Conservation (phyloP, 2,888 invertebrate species). For the Nasonovia ribisnigri region DNA sequence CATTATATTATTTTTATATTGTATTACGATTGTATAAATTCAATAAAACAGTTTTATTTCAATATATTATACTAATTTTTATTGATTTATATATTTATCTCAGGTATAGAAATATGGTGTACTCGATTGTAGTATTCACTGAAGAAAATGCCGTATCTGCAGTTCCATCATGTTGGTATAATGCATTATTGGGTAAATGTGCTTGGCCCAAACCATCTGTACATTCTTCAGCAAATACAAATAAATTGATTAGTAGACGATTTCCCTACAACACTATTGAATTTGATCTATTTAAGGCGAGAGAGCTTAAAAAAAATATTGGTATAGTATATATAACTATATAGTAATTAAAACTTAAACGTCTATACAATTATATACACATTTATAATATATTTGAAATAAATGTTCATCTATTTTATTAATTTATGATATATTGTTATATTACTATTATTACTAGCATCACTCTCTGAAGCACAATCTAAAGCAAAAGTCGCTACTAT, state of each 20-base stretch:
- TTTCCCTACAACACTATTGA: not conserved
- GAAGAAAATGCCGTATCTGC: slow-evolving; percentile 59
- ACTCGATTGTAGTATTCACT: not conserved
- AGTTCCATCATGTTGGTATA: not conserved
- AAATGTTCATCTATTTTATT: not conserved
- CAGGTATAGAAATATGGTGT: not conserved
- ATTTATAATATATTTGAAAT: not conserved
- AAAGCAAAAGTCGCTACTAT: not conserved
- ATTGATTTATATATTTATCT: too few species aligned
- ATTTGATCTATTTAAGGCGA: not conserved
- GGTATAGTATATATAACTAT: not conserved
- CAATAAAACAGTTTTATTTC: not conserved
- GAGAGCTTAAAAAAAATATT: not conserved
- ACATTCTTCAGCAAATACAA: not conserved
- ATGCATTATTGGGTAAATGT: not conserved
- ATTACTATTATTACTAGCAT: not conserved
- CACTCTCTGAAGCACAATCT: not conserved
- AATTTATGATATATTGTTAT: not conserved
- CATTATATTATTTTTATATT: too few species aligned
- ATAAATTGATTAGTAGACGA: not conserved
- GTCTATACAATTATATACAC: not conserved
- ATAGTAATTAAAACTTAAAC: not conserved
- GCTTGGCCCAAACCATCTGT: not conserved
- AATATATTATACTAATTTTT: too few species aligned
- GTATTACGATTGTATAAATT: too few species aligned